Evolutionary conservation across 2,888 invertebrate species (phyloP).

Genomic region (Myopa testacea): DNA sequence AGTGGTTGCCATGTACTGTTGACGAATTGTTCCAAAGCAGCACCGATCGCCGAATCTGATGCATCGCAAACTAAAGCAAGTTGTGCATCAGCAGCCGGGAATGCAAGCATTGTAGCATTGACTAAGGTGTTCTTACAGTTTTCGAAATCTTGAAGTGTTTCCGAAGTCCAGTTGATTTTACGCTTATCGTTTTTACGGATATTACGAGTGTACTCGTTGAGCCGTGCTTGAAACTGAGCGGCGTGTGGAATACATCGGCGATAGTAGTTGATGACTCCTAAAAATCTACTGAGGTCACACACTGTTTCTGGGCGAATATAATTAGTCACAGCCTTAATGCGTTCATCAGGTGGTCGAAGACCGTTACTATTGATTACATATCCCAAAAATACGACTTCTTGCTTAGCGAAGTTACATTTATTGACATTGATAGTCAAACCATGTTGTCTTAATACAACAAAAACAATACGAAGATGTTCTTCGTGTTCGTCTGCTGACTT

Average conservation of each 20-base stretch:
- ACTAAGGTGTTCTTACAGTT: slow-evolving; percentile 24
- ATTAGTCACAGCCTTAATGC: too few relatives aligned
- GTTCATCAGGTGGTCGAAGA: neutral
- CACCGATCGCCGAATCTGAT: too few relatives aligned
- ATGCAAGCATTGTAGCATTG: slow-evolving; percentile 10
- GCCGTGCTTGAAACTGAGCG: slow-evolving; percentile 10
- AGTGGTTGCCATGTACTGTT: neutral
- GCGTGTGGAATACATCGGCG: too few relatives aligned
- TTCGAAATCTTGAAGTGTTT: slow-evolving; percentile 24
- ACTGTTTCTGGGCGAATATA: too few relatives aligned
- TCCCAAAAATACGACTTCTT: slow-evolving; percentile 14
- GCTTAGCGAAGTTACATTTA: slow-evolving; percentile 24
- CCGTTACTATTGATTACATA: slow-evolving; percentile 14
- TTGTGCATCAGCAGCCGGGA: slow-evolving; percentile 26
- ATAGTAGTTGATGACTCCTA: too few relatives aligned
- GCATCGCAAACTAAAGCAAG: neutral
- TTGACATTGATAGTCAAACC: too few relatives aligned
- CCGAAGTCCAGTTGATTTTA: neutral
- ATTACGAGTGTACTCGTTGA: neutral
- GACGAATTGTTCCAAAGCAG: too few relatives aligned
- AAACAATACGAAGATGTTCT: too few relatives aligned
- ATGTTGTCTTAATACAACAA: too few relatives aligned
- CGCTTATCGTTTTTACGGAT: slow-evolving; percentile 8
- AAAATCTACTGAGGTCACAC: too few relatives aligned
- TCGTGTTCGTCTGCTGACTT: neutral